Conservation (phyloP, 2,797 vertebrate genomes). For the Onychomys torridus region DNA sequence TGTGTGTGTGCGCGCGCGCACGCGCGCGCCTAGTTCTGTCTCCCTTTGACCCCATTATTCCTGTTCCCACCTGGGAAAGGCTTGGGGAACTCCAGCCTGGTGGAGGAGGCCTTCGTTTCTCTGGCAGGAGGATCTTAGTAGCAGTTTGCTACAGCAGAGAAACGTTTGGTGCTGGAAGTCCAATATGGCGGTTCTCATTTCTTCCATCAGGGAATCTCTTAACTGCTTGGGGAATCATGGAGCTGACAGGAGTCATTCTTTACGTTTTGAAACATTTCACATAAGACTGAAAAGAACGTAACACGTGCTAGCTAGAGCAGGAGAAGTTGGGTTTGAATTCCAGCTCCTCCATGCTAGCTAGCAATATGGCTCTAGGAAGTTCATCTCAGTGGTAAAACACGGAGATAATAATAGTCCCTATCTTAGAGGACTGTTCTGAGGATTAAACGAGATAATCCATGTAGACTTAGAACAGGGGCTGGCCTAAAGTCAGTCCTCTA, state of each 20-base stretch:
- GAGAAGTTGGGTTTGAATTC: background rate
- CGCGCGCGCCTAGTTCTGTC: background rate
- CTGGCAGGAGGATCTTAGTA: background rate
- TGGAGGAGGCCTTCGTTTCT: background rate
- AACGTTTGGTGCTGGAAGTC: background rate
- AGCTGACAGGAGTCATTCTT: background rate
- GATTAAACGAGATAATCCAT: conserved; percentile 48
- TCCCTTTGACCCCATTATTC: background rate
- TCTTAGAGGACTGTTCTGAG: conserved; percentile 1
- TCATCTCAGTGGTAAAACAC: background rate
- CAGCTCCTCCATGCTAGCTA: background rate
- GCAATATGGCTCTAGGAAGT: background rate
- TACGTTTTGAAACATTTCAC: conserved; percentile 17
- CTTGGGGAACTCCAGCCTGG: background rate
- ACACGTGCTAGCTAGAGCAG: background rate
- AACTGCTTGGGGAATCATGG: background rate
- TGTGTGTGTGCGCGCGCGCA: background rate
- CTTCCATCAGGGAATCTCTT: background rate
- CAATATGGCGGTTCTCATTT: background rate
- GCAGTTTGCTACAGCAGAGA: background rate
- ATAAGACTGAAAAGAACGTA: background rate
- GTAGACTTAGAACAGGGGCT: conserved; percentile 33
- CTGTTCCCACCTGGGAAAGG: background rate
- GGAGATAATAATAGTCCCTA: background rate
- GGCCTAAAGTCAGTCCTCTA: conserved; percentile 12